A percentile compares a stretch with the other conserved stretches of the same genome.
Evolutionary conservation across 2,888 invertebrate genomes (phyloP).

Genomic region (Matsumyia berberina): DNA sequence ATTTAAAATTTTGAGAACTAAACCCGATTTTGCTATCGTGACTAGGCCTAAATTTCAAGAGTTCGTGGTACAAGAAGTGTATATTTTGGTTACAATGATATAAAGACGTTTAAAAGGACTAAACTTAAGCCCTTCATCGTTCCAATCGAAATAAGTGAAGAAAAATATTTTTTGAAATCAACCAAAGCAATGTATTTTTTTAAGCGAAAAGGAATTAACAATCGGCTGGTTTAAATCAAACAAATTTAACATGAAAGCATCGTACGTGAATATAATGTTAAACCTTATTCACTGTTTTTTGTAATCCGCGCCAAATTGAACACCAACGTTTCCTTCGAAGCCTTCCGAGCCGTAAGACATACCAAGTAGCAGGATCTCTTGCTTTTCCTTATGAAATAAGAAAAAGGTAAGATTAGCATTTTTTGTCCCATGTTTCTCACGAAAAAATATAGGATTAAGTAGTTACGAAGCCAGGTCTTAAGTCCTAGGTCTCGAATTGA

Average conservation of each 20-base stretch:
- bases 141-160: neutral
- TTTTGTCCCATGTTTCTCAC: neutral
- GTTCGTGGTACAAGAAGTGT: no score
- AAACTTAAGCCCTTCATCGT: neutral
- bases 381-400: neutral
- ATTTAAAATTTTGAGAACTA: no score
- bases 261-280: no score
- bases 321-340: neutral
- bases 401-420: neutral
- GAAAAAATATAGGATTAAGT: no score
- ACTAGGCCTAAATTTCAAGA: no score
- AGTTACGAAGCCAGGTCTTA: no score
- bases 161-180: neutral
- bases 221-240: neutral
- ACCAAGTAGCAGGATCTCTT: slow-evolving; percentile 6
- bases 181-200: neutral
- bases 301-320: neutral
- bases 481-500: no score
- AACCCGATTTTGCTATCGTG: no score
- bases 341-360: neutral
- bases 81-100: no score
- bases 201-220: neutral
- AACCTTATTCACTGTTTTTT: neutral
- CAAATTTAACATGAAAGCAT: neutral
- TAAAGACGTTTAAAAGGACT: no score